Base-by-base conservation (phyloP, 2,113 vertebrate genomes). In the Lampris megalopsis region DNA sequence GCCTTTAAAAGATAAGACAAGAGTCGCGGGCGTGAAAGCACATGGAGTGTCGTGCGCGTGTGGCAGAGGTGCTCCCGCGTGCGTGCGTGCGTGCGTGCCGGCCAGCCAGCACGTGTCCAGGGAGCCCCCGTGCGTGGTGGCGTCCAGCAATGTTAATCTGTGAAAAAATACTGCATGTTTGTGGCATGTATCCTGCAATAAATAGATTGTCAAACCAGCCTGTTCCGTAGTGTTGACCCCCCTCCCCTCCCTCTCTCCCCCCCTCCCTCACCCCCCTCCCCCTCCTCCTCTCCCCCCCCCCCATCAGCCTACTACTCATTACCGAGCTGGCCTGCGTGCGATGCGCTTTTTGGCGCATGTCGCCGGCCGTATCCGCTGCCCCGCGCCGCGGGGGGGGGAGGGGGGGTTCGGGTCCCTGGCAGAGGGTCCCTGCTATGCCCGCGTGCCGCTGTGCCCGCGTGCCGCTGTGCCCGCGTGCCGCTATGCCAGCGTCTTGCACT, bases 101-200 rank as follows among this genome's bases (percentile, higher is more conserved):
- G 58, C 53, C 82, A 49, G 78, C 84, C 79, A 84, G 61, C 48
- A 86, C 68, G 70, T 92, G 90, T 89, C 81, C 87, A 79, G 88
- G 81, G 77, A 24, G 24, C 24, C 24, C 24, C 24, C 24, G 24
- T 24, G 24, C 24, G 24, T 24, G 82, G 87, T 88, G 82, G 66
- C 85, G 66, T 70, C 71, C 83, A 88, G 75, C 86, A 73, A 84
- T 90, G 84, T 93, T 89, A 79, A 85, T 79, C 83, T 93, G 89
- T 94, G 90, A 85, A 81, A 85, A 81, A 82, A 83, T 68, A 77
- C 86, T 97, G 98, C 98, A 99, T 99, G 98, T 97, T 95, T 94
- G 95, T 96, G 90, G 97, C 97, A 98, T 98, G 97, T 98, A 95
- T 94, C 94, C 95, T 96, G 95, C 95, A 98, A 98, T 99, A 98